Percentiles rank a stretch among this genome's conserved stretches.
These are phyloP conservation scores for Hylaeus volcanicus DNA, from an alignment of 1,140 invertebrate genomes.

Conservation along the genomic window DNA sequence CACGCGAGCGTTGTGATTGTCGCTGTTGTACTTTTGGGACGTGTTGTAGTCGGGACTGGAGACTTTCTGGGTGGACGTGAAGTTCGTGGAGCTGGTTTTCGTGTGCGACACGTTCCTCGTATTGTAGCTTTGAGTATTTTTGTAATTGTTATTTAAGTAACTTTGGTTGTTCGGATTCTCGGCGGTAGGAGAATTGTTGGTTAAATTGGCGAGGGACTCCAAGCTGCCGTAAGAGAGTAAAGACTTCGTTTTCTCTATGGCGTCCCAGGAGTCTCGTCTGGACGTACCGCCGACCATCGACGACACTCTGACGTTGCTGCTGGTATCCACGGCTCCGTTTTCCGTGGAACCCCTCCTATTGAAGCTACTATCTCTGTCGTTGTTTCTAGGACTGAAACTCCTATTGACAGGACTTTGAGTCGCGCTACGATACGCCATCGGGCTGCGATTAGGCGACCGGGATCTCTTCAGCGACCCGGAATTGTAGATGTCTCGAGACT, in stretches of 20 bases:
- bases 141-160: conserved; percentile 52
- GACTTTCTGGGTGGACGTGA: conserved; percentile 66
- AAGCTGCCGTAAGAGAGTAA: conserved; percentile 85
- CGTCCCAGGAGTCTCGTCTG: conserved; percentile 89
- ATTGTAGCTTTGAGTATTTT: conserved; percentile 69
- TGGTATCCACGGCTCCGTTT: conserved; percentile 83
- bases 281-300: conserved; percentile 83
- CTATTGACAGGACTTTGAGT: conserved; percentile 72
- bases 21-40: conserved; percentile 63
- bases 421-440: conserved; percentile 62
- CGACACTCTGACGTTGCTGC: conserved; percentile 85
- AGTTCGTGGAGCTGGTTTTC: conserved; percentile 63
- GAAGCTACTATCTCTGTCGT: conserved; percentile 76
- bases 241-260: conserved; percentile 89
- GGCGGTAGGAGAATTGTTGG: conserved; percentile 73
- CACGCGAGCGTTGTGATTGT: conserved; percentile 58
- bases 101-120: conserved; percentile 63
- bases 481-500: conserved; percentile 75
- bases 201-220: conserved; percentile 85
- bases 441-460: conserved; percentile 70
- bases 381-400: conserved; percentile 77
- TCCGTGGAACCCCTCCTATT: conserved; percentile 66
- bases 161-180: conserved; percentile 27
- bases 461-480: conserved; percentile 71
- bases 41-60: conserved; percentile 67